Evolutionary conservation across 2,888 invertebrate species (phyloP).

Genomic region (Andrena minutula): DNA sequence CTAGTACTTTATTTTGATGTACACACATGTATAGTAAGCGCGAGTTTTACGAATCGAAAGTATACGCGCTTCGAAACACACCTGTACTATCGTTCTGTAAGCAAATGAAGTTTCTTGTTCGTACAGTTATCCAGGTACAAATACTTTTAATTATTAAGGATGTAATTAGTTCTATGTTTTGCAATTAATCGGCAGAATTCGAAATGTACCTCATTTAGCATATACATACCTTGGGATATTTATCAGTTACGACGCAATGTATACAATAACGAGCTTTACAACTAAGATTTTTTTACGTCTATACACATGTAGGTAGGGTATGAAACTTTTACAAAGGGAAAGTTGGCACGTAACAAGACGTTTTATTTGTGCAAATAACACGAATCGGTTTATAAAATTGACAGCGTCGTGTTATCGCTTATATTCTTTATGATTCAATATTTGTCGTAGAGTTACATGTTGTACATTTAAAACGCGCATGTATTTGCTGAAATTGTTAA

Average conservation of each 20-base stretch:
- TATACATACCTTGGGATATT: constrained; percentile 42
- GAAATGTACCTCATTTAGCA: constrained; percentile 39
- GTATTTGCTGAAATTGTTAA: constrained; percentile 16
- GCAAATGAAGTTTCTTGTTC: constrained; percentile 17
- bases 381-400: constrained; percentile 22
- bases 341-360: constrained; percentile 36
- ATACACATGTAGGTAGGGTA: constrained; percentile 27
- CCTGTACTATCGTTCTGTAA: constrained; percentile 17
- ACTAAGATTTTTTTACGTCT: constrained; percentile 49
- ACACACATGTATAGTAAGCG: constrained; percentile 38
- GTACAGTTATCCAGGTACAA: constrained; percentile 50
- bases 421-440: constrained; percentile 2
- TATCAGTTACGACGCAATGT: constrained; percentile 38
- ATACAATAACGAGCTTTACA: constrained; percentile 44
- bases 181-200: constrained; percentile 38
- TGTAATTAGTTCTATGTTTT: constrained; percentile 42
- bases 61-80: constrained; percentile 14
- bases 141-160: constrained; percentile 35
- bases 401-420: constrained; percentile 22
- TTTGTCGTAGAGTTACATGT: constrained; percentile 22
- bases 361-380: constrained; percentile 33
- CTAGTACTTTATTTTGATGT: constrained; percentile 37
- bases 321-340: constrained; percentile 40
- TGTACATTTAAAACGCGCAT: constrained; percentile 7
- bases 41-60: constrained; percentile 23